These are phyloP conservation scores for Philotrypesis tridentata DNA, from an alignment of 1,140 invertebrate genomes.

Conservation along the genomic window DNA sequence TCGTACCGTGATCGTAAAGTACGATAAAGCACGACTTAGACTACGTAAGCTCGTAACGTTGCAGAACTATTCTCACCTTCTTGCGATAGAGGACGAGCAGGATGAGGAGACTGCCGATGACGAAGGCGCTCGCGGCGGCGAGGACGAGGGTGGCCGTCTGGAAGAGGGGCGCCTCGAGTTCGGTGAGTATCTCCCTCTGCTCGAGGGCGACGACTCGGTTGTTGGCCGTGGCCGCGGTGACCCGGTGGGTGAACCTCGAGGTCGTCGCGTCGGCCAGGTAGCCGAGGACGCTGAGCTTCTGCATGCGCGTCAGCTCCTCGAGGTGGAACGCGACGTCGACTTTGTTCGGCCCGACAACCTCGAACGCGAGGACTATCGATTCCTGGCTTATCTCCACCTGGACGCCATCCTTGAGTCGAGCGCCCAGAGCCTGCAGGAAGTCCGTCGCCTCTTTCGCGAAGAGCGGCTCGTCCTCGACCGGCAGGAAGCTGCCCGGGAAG, in stretches of 20 bases:
- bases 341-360: slow-evolving; percentile 78
- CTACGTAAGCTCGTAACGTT: too few species aligned
- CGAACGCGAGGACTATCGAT: slow-evolving; percentile 76
- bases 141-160: slow-evolving; percentile 82
- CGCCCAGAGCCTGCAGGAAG: slow-evolving; percentile 73
- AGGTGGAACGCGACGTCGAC: slow-evolving; percentile 80
- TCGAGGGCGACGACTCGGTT: slow-evolving; percentile 76
- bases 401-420: slow-evolving; percentile 74
- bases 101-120: slow-evolving; percentile 81
- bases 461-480: slow-evolving; percentile 71
- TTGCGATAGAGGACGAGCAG: slow-evolving; percentile 80
- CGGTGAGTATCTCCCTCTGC: slow-evolving; percentile 80
- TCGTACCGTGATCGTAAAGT: too few species aligned
- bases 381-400: slow-evolving; percentile 75
- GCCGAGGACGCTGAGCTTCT: slow-evolving; percentile 68
- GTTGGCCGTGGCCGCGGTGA: slow-evolving; percentile 69
- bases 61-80: too few species aligned
- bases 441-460: slow-evolving; percentile 75
- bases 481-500: slow-evolving; percentile 76
- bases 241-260: slow-evolving; percentile 77
- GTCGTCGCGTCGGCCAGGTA: slow-evolving; percentile 80
- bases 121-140: slow-evolving; percentile 81
- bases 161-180: slow-evolving; percentile 80
- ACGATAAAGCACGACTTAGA: too few species aligned
- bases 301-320: slow-evolving; percentile 77